Percentiles rank a stretch among this genome's conserved stretches.
phyloP scores from a whole-genome alignment of 2,113 vertebrate species.

The Tricholaema leucomelas region DNA sequence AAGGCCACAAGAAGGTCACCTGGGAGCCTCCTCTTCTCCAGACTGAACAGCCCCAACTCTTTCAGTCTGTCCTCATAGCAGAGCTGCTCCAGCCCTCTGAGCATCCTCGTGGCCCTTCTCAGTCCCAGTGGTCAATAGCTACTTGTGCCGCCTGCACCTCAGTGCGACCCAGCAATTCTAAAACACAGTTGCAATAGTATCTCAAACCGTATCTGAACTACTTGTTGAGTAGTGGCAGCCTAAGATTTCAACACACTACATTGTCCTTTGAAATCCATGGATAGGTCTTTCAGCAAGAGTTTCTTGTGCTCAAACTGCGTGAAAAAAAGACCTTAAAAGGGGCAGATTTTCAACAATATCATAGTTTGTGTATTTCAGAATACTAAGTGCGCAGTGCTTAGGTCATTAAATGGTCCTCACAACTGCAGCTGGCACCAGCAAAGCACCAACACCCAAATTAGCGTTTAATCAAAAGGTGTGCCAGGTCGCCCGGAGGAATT shows the following conservation, averaged over 20 bases:
- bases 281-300: background rate
- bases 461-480: background rate
- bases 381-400: accelerated
- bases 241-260: background rate
- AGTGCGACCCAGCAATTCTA: background rate
- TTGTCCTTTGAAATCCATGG: background rate
- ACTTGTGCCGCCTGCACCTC: background rate
- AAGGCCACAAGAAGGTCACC: too few species aligned
- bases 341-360: background rate
- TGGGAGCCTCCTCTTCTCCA: too few species aligned
- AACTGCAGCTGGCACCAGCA: background rate
- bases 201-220: background rate
- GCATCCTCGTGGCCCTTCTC: too few species aligned
- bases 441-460: constrained; percentile 11
- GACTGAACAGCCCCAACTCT: too few species aligned
- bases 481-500: background rate
- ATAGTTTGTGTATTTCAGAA: background rate
- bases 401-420: background rate
- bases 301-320: background rate
- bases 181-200: background rate
- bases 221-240: background rate
- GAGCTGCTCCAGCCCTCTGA: too few species aligned
- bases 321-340: background rate
- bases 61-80: too few species aligned
- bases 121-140: accelerated